Evolutionary conservation across 1,140 invertebrate genomes (phyloP).

Genomic region (Drusus annulatus): DNA sequence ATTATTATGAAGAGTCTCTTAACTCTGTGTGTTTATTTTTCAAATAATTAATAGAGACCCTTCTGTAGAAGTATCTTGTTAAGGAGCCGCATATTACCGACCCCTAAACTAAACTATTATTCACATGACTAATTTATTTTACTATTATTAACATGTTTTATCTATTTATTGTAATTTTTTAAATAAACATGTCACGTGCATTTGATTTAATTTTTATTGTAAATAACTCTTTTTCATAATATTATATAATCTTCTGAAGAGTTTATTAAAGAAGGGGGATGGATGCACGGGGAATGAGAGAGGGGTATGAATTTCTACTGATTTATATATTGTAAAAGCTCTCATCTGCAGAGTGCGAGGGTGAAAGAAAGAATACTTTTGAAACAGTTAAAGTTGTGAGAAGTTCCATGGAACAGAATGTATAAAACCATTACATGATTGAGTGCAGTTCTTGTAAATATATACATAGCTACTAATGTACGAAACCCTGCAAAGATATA

Average conservation of each 20-base stretch:
- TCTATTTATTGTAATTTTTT: slow-evolving; percentile 30
- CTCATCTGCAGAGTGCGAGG: neutral
- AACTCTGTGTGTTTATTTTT: neutral
- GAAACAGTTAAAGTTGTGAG: too few relatives aligned
- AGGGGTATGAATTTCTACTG: neutral
- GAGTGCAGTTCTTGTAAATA: too few relatives aligned
- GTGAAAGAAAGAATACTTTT: too few relatives aligned
- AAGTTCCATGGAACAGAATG: too few relatives aligned
- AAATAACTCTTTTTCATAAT: neutral
- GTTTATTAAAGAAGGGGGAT: neutral
- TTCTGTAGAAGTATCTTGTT: slow-evolving; percentile 2
- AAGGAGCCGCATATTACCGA: neutral
- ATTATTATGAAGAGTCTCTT: neutral
- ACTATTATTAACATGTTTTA: neutral
- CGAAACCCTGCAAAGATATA: too few relatives aligned
- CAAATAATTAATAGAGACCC: neutral
- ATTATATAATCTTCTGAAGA: neutral
- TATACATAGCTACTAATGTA: too few relatives aligned
- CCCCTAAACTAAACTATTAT: neutral
- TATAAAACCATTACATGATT: too few relatives aligned
- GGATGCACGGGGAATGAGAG: neutral
- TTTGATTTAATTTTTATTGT: slow-evolving; percentile 4
- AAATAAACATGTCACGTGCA: slow-evolving; percentile 9
- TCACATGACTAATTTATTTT: slow-evolving; percentile 31
- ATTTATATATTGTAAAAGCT: neutral